A percentile compares a stretch with the other conserved stretches of the same genome.
Evolutionary conservation across 2,888 invertebrate species (phyloP).

Genomic region (Stenchaetothrips biformis): DNA sequence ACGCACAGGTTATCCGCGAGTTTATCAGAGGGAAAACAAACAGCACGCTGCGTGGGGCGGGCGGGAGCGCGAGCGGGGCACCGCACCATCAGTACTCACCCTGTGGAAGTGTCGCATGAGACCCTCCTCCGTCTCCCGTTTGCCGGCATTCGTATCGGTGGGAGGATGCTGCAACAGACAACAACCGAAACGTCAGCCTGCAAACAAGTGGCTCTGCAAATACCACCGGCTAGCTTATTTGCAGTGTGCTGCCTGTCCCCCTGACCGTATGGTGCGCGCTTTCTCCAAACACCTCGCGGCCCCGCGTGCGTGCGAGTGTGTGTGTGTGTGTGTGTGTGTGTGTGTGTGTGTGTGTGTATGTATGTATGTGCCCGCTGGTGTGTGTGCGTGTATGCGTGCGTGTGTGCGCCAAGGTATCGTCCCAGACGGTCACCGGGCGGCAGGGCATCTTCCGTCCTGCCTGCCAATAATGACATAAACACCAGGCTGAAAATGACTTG

Average conservation of each 20-base stretch:
- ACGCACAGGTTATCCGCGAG: neutral
- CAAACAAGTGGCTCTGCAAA: neutral
- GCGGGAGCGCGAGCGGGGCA: neutral
- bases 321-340: no score
- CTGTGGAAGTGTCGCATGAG: slow-evolving; percentile 20
- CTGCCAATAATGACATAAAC: neutral
- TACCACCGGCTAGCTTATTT: neutral
- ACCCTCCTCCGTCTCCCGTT: neutral
- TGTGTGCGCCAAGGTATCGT: no score
- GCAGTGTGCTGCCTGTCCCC: neutral
- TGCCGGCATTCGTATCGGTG: neutral
- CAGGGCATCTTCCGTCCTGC: neutral
- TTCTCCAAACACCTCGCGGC: slow-evolving; percentile 7
- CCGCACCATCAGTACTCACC: neutral
- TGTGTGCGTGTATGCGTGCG: neutral
- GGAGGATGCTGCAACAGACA: neutral
- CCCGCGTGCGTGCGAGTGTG: neutral
- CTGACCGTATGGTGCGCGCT: neutral
- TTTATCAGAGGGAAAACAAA: neutral
- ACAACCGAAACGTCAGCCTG: neutral
- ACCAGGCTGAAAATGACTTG: neutral
- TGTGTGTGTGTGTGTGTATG: neutral
- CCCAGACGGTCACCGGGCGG: neutral
- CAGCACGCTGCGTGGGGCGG: no score
- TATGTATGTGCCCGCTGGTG: neutral